These are phyloP conservation scores for Bombus haemorrhoidalis DNA, from an alignment of 1,140 invertebrate species.

Conservation along the genomic window DNA sequence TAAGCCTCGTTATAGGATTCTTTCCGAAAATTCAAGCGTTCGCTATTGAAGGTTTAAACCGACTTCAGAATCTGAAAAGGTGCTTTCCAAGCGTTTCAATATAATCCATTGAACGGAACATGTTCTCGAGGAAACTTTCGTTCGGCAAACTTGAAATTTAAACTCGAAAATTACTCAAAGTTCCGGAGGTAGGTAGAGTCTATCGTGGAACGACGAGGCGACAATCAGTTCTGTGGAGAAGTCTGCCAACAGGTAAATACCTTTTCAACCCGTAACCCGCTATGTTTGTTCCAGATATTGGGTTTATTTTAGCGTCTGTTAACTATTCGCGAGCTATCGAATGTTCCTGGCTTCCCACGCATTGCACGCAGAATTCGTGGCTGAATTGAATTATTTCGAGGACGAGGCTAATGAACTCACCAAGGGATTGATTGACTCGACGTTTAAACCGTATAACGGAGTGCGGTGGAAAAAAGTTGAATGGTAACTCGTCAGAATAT, in stretches of 20 bases:
- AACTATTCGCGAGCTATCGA: not conserved
- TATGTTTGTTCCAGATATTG: conserved; percentile 6
- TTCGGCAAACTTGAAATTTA: not conserved
- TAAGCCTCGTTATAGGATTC: no score
- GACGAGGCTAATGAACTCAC: conserved; percentile 24
- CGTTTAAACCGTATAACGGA: conserved; percentile 6
- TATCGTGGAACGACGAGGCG: not conserved
- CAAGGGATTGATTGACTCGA: conserved; percentile 20
- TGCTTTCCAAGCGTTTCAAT: not conserved
- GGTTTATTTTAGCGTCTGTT: not conserved
- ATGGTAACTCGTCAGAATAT: conserved; percentile 28
- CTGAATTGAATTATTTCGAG: conserved; percentile 31
- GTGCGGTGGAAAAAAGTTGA: conserved; percentile 27
- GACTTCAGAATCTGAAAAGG: not conserved
- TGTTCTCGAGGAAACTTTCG: not conserved
- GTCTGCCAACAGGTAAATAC: not conserved
- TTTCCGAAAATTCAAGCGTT: not conserved
- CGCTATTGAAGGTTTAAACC: not conserved
- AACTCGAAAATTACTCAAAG: not conserved
- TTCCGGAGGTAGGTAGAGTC: no score
- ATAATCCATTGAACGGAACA: not conserved
- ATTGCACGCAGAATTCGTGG: not conserved
- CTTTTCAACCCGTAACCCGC: no score
- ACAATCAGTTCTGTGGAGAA: not conserved
- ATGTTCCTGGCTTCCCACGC: not conserved